These are phyloP conservation scores for Microplitis manilae DNA, from an alignment of 2,888 invertebrate genomes.

Conservation along the genomic window DNA sequence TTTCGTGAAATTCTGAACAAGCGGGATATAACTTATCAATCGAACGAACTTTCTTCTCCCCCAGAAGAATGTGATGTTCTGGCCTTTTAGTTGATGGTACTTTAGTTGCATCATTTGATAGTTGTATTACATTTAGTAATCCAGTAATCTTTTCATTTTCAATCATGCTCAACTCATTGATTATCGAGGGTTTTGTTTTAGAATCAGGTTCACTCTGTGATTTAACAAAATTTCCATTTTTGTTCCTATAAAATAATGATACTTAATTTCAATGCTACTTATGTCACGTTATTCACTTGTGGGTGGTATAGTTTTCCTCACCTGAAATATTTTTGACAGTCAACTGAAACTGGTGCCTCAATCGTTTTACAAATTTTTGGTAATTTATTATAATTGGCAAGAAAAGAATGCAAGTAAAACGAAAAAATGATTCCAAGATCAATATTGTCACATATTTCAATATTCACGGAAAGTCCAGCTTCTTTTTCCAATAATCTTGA, in stretches of 20 bases:
- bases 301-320: conserved; percentile 56
- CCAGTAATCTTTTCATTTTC: no score
- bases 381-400: conserved; percentile 87
- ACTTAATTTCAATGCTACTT: conserved; percentile 16
- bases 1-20: conserved; percentile 76
- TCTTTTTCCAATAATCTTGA: conserved; percentile 81
- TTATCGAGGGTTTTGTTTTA: no score
- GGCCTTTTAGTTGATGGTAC: conserved; percentile 45
- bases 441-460: conserved; percentile 90
- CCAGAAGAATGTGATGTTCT: conserved; percentile 45
- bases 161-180: no score
- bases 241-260: neutral
- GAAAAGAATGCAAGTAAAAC: conserved; percentile 91
- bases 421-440: conserved; percentile 90
- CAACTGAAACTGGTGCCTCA: conserved; percentile 55
- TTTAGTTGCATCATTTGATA: no score
- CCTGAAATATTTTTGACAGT: conserved; percentile 50
- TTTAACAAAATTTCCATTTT: no score
- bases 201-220: no score
- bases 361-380: conserved; percentile 84
- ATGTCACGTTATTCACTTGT: conserved; percentile 33
- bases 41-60: conserved; percentile 55
- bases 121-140: no score
- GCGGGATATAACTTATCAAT: conserved; percentile 61
- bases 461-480: conserved; percentile 80